These are phyloP conservation scores for Aricia agestis DNA, from an alignment of 1,140 invertebrate species.

Conservation along the genomic window DNA sequence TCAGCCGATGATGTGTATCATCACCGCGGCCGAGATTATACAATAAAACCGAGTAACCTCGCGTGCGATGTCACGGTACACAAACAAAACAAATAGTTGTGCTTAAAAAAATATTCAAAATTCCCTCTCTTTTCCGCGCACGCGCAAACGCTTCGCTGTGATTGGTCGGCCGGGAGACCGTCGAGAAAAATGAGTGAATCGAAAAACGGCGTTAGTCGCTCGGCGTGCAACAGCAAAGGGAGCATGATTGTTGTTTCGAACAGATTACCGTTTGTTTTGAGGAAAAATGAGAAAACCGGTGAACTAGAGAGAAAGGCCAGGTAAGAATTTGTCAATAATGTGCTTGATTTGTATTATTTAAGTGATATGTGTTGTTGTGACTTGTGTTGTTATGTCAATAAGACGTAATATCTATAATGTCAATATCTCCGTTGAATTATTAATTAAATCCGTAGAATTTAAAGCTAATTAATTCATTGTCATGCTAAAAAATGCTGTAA, in stretches of 20 bases:
- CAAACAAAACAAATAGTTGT: constrained; percentile 37
- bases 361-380: too few relatives aligned
- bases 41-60: constrained; percentile 33
- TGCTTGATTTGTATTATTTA: not conserved
- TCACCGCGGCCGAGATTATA: constrained; percentile 31
- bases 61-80: constrained; percentile 44
- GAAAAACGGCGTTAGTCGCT: constrained; percentile 59
- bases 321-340: constrained; percentile 66
- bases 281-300: constrained; percentile 82
- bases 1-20: constrained; percentile 62
- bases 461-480: too few relatives aligned
- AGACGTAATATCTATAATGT: not conserved
- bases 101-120: constrained; percentile 48
- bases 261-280: constrained; percentile 90
- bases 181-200: constrained; percentile 59
- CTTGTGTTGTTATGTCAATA: not conserved
- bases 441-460: too few relatives aligned
- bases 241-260: constrained; percentile 94
- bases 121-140: constrained; percentile 56
- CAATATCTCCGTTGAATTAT: too few relatives aligned
- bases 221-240: constrained; percentile 76
- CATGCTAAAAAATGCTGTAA: too few relatives aligned
- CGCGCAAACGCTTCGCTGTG: constrained; percentile 50
- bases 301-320: constrained; percentile 87
- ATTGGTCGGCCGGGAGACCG: constrained; percentile 55